These are phyloP conservation scores for Myxocyprinus asiaticus DNA, from an alignment of 2,113 vertebrate genomes.

Conservation along the genomic window DNA sequence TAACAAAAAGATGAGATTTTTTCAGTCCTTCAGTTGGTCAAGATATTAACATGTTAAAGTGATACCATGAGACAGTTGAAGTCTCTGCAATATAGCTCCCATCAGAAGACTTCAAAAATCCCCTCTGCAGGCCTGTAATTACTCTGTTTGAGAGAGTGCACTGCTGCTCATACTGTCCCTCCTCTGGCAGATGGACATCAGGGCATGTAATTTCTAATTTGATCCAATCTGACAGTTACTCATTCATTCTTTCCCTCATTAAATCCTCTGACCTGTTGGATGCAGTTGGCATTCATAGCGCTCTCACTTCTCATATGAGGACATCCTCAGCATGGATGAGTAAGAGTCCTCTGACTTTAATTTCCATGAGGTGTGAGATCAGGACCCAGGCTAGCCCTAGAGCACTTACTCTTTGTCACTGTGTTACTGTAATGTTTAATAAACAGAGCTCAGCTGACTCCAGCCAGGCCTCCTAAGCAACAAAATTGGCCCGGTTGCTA, in stretches of 20 bases:
- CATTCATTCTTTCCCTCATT: constrained; percentile 67
- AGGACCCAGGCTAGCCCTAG: constrained; percentile 4
- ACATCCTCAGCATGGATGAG: constrained; percentile 1
- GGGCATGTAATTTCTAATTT: constrained; percentile 70
- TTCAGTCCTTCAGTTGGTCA: too few relatives aligned
- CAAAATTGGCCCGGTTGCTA: too few relatives aligned
- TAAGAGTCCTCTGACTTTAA: constrained; percentile 7
- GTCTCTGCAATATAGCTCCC: neutral
- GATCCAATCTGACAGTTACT: constrained; percentile 71
- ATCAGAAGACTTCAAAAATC: constrained; percentile 43
- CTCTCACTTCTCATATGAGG: constrained; percentile 60
- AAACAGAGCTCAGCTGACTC: neutral
- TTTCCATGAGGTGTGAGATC: constrained; percentile 28
- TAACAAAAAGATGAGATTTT: too few relatives aligned
- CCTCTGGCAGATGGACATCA: constrained; percentile 72
- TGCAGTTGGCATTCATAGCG: constrained; percentile 64
- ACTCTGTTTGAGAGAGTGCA: constrained; percentile 38
- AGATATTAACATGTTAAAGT: constrained; percentile 24
- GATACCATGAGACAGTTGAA: constrained; percentile 42
- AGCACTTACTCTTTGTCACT: constrained; percentile 45
- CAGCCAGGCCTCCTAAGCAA: too few relatives aligned
- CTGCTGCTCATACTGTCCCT: constrained; percentile 32
- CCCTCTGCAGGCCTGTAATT: constrained; percentile 53
- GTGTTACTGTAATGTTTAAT: neutral
- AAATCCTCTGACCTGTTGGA: constrained; percentile 62